Base-by-base conservation (phyloP, 2,888 invertebrate species). In the Panzeria rudis region DNA sequence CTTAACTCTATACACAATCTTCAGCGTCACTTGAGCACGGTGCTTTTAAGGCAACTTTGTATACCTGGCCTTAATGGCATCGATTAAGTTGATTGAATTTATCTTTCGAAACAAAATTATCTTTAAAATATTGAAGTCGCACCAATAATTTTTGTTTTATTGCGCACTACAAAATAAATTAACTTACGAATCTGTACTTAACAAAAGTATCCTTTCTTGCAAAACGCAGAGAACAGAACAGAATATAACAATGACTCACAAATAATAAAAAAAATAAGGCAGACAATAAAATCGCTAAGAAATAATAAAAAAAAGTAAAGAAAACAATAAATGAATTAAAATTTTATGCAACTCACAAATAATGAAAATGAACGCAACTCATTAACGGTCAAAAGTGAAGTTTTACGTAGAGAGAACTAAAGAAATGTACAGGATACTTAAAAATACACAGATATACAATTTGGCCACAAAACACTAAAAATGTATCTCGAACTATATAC, bases 321-420 rank as follows among this genome's bases (percentile, higher is more conserved):
- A 59, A 29, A 59, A 32, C 73, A 85, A 82, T 85, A 82, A 82
- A 78, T 81, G 81, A 82, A 85, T 85, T 82, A 83, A 85, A 85
- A 82, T 85, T 85, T 85, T 82, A 85, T 85, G 82, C 85, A 85
- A 85, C 85, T 82, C 85, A 85, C 85, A 85, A 85, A 85, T 85
- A 85, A 85, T 85, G 85, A 56, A 79, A 85, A 82, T 82, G 82
- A 85, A 85, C 78, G 85, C 85, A 85, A 82, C 85, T 85, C 85
- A 85, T 85, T 85, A 85, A 79, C 82, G 85, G 85, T 78, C 78
- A 62, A 82, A 72, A 77, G 71, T 75, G 23, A 69, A 68, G 71
- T 59, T 59, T 73, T 71, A 41, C 52, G 64, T 41, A 32, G 29
- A 66, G 29, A 66, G 44, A 38, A 59, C n/a, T 41, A 20, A 13